A percentile compares a stretch with the other conserved stretches of the same genome.
These are phyloP conservation scores for Enteromius radiatus DNA, from an alignment of 2,797 vertebrate species.

Conservation along the genomic window DNA sequence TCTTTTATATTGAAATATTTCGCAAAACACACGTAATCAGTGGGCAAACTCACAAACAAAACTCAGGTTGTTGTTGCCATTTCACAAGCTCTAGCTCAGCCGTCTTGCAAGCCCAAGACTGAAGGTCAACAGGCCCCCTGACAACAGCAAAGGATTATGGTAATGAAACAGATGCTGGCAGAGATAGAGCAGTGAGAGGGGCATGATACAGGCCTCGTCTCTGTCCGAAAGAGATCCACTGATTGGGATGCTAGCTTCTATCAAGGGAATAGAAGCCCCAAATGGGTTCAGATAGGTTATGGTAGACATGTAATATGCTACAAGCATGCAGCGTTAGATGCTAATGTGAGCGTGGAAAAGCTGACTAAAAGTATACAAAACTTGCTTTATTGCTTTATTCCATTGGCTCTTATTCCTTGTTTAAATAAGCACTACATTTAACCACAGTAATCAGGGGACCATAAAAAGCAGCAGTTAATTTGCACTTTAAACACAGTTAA, in stretches of 20 bases:
- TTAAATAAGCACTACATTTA: neutral
- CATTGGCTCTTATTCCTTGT: conserved; percentile 25
- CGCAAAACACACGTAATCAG: conserved; percentile 29
- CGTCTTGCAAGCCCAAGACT: conserved; percentile 53
- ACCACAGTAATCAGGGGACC: conserved; percentile 50
- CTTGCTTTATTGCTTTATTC: too few relatives aligned
- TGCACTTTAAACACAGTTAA: conserved; percentile 59
- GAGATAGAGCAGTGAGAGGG: conserved; percentile 56
- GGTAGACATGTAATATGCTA: conserved; percentile 45
- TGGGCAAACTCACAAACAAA: conserved; percentile 29
- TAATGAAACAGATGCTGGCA: conserved; percentile 63
- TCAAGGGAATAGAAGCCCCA: conserved; percentile 38
- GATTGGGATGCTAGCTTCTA: conserved; percentile 59
- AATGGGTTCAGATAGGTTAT: conserved; percentile 43
- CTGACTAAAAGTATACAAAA: conserved; percentile 3
- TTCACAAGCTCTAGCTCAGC: conserved; percentile 10
- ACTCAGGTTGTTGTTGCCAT: conserved; percentile 15
- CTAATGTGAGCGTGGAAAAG: neutral
- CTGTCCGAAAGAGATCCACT: conserved; percentile 64
- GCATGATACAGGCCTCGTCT: conserved; percentile 62
- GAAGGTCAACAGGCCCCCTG: conserved; percentile 73
- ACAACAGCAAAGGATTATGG: conserved; percentile 70
- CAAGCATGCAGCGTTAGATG: conserved; percentile 32
- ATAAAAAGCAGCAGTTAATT: conserved; percentile 57
- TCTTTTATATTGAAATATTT: conserved; percentile 12